These are phyloP conservation scores for Cyprinodon variegatus DNA, from an alignment of 2,113 vertebrate genomes.

Conservation along the genomic window DNA sequence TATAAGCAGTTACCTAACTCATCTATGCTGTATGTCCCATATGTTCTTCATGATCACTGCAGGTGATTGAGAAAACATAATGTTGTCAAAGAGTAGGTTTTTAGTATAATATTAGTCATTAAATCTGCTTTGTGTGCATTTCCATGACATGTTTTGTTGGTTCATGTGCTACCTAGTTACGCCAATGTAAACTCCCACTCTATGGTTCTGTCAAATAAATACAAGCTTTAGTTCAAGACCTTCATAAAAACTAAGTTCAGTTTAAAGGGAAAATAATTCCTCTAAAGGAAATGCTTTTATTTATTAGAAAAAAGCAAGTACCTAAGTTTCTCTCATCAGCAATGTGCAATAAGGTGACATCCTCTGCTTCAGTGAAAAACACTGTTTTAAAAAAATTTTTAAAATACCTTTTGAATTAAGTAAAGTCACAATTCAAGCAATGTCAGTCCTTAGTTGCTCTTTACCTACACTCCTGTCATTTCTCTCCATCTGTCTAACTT, in stretches of 20 bases:
- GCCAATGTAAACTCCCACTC: neutral
- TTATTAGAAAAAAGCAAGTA: neutral
- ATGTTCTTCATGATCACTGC: neutral
- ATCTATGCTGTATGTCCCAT: neutral
- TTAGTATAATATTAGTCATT: neutral
- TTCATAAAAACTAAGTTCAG: neutral
- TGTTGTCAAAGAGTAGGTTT: neutral
- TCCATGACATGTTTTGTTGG: neutral
- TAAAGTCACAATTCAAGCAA: neutral
- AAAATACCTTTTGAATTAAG: no score
- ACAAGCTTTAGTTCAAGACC: neutral
- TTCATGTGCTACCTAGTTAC: neutral
- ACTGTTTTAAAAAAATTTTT: neutral
- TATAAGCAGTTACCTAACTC: neutral
- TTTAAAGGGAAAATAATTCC: neutral
- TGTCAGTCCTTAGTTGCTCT: neutral
- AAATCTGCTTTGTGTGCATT: neutral
- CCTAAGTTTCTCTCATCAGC: neutral
- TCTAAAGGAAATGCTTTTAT: neutral
- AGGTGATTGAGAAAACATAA: neutral
- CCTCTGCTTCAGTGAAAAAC: neutral
- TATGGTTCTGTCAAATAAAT: neutral
- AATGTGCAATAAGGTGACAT: neutral
- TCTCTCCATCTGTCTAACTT: slow-evolving; percentile 4
- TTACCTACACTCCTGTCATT: neutral